Conservation (phyloP, 2,797 vertebrate species). For the Triplophysa bombifrons region DNA sequence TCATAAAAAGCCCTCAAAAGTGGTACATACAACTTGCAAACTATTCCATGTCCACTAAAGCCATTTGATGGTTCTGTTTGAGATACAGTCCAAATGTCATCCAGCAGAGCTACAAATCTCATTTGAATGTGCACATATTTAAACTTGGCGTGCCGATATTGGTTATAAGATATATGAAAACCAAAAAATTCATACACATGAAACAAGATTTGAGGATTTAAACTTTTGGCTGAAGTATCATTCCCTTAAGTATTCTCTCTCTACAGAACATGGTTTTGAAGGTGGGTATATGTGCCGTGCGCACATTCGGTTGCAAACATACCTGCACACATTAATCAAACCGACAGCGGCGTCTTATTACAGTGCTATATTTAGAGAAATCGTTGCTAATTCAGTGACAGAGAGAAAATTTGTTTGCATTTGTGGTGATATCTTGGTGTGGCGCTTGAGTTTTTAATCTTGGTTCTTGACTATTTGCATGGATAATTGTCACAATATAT, state of each 20-base stretch:
- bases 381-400: conserved; percentile 1
- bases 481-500: background rate
- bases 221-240: background rate
- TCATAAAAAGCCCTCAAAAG: no score
- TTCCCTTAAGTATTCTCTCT: background rate
- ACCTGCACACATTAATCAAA: conserved; percentile 21
- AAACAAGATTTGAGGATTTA: background rate
- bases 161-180: no score
- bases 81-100: background rate
- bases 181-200: no score
- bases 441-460: background rate
- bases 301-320: background rate
- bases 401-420: conserved; percentile 18
- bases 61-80: background rate
- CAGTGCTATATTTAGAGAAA: conserved; percentile 35
- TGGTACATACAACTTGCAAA: no score
- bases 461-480: conserved; percentile 4
- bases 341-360: conserved; percentile 9
- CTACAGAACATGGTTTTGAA: background rate
- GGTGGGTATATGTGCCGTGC: background rate
- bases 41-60: background rate
- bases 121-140: no score
- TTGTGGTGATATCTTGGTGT: background rate
- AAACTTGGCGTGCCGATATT: no score
- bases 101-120: no score